Base-by-base conservation (phyloP, 2,797 vertebrate species). In the Hypotaenidia okinawae region DNA sequence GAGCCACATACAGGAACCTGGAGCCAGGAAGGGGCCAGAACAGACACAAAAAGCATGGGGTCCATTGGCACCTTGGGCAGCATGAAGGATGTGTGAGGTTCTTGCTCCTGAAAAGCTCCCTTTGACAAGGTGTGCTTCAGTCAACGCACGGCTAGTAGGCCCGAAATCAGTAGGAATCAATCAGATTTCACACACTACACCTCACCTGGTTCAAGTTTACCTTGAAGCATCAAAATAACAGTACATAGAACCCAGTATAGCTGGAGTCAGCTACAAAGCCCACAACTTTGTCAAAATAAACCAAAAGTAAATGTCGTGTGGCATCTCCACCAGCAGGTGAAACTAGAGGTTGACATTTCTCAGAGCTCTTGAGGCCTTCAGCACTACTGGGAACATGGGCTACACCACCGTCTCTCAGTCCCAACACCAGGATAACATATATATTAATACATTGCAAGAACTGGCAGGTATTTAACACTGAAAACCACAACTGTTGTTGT, bases 11-110 rank as follows among this genome's bases (percentile, higher is more conserved):
- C 4, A 64, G 35, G 13, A 63, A 10, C 12, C 2, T 57, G 57
- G 37, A n/a, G 47, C 9, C 39, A 78, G n/a, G 15, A 63, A 32
- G 13, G 18, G 27, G 23, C 15, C 28, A 84, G 62, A 67, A n/a
- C 33, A 63, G 12, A 22, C 2, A 57, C 3, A 54, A 5, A 0
- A 0, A n/a, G 33, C 2, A 13, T 6, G 63, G 73, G 25, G 11
- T n/a, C 59, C 76, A 37, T 8, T 1, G 1, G 35, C 10, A 17
- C 61, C 25, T 18, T 6, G 49, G 37, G 49, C 10, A 10, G 9
- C 19, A 13, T 0, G 6, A 70, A 57, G 30, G 27, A 6, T 6
- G 4, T 11, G 4, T 5, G 25, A 64, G 47, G 39, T 32, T 57
- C 58, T 35, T 17, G 9, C 9, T 78, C 21, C 62, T 39, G 52